A percentile compares a stretch with the other conserved stretches of the same genome.
Evolutionary conservation across 2,888 invertebrate species (phyloP).

Genomic region (Drosophila paramelanica): DNA sequence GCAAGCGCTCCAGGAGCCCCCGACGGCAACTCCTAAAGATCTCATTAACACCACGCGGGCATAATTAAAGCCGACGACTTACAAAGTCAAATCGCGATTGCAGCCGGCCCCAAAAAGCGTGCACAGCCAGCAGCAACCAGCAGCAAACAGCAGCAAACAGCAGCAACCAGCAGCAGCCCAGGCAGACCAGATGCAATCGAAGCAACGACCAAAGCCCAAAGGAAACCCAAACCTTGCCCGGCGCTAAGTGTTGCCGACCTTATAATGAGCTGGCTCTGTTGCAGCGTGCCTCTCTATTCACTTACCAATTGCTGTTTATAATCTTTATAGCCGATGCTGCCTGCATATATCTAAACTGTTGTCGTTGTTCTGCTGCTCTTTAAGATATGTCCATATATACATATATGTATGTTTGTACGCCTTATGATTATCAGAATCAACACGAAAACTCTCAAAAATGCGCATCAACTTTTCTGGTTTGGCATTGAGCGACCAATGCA

Average conservation of each 20-base stretch:
- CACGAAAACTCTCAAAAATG: constrained; percentile 40
- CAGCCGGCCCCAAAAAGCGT: constrained; percentile 55
- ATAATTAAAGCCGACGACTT: constrained; percentile 83
- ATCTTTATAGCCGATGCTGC: constrained; percentile 65
- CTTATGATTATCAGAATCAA: constrained; percentile 2
- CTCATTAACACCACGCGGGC: constrained; percentile 84
- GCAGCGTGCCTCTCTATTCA: constrained; percentile 42
- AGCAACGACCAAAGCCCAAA: constrained; percentile 51
- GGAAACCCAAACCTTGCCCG: constrained; percentile 35
- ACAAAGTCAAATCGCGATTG: constrained; percentile 82
- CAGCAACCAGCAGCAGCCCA: constrained; percentile 19
- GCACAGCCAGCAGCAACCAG: constrained; percentile 44
- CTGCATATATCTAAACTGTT: constrained; percentile 17
- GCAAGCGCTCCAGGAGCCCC: constrained; percentile 20
- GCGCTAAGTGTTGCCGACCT: constrained; percentile 73
- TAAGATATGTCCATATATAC: constrained; percentile 9
- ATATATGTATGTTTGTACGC: not conserved
- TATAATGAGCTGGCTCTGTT: constrained; percentile 62
- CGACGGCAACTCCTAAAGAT: constrained; percentile 76
- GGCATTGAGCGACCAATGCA: constrained; percentile 53
- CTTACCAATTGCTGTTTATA: constrained; percentile 66
- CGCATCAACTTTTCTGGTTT: constrained; percentile 36
- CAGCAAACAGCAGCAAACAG: constrained; percentile 21
- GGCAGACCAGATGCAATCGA: constrained; percentile 64
- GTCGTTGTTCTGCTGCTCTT: not conserved